A percentile compares a stretch with the other conserved stretches of the same genome.
phyloP scores from a whole-genome alignment of 37 sponge, comb jelly and placozoan genomes.

The Theonella swinhoei region DNA sequence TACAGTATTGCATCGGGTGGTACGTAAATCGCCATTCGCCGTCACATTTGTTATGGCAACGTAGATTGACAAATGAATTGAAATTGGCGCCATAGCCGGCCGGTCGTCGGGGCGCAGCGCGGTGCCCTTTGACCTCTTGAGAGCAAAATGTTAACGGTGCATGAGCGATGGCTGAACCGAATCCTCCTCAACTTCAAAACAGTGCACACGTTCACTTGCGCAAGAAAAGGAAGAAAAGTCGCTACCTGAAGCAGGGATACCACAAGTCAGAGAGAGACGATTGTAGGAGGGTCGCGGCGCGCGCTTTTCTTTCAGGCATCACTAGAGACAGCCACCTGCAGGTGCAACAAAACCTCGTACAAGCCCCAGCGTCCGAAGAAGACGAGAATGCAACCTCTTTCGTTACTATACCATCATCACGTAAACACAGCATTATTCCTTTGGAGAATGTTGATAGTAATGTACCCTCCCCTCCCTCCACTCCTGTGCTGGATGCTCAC shows the following conservation, averaged over 20 bases:
- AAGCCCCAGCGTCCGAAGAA: neutral
- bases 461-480: neutral
- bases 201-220: neutral
- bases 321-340: conserved; percentile 42
- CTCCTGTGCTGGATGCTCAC: neutral
- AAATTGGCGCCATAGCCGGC: too few species aligned
- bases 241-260: conserved; percentile 42
- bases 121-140: neutral
- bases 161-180: neutral
- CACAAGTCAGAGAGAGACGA: conserved; percentile 65
- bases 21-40: too few species aligned
- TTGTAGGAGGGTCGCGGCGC: conserved; percentile 69
- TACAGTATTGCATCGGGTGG: too few species aligned
- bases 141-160: neutral
- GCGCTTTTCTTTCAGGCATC: conserved; percentile 67
- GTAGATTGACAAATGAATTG: too few species aligned
- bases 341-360: neutral
- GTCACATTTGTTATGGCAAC: too few species aligned
- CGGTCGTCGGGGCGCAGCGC: too few species aligned
- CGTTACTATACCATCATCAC: neutral
- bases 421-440: neutral
- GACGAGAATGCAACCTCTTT: neutral
- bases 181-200: neutral
- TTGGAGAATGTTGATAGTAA: neutral
- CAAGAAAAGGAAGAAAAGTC: conserved; percentile 20